Evolutionary conservation across 2,888 invertebrate genomes (phyloP), one percentile per base, ranked within the genome.

Genomic region (Caenorhabditis sp.): DNA sequence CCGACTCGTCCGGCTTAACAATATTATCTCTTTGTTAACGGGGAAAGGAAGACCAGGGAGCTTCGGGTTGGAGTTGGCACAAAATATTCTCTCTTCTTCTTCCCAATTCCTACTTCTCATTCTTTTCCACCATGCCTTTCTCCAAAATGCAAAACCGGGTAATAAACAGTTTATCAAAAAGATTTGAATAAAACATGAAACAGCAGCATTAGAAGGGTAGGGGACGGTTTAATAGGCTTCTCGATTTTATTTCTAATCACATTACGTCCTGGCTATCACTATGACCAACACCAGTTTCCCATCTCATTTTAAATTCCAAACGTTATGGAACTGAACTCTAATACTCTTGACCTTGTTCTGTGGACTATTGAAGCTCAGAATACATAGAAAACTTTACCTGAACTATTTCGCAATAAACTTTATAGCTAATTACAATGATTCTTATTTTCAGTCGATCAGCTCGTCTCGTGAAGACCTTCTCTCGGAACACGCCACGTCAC

Each of bases 381-480:
- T n/a, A n/a, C n/a, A n/a, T n/a, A n/a, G n/a, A 32, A 32, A 4
- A 32, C 32, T 6, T 6, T 32, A 32, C 32, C 32, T 32, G 32
- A 32, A 32, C 5, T 32, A 32, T 32, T 32, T 32, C 32, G 32
- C 32, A 32, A 32, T 32, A 4, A 9, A 32, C 9, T 32, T 32
- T 32, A n/a, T n/a, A n/a, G n/a, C n/a, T n/a, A n/a, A n/a, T n/a
- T n/a, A n/a, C n/a, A n/a, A n/a, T n/a, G n/a, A n/a, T 40, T 15
- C 13, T 40, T 55, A 28, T 58, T 79, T 83, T 71, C 80, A 83
- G 84, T 84, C 83, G 58, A 74, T 80, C 76, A 79, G 74, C 71
- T 85, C 85, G 55, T 87, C 89, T 24, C 88, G 88, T 47, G 90
- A 90, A 76, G 90, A 90, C 69, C 85, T 90, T 40, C 85, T 90